Conservation (phyloP, 2,888 invertebrate species). For the Pyrrhia umbra region DNA sequence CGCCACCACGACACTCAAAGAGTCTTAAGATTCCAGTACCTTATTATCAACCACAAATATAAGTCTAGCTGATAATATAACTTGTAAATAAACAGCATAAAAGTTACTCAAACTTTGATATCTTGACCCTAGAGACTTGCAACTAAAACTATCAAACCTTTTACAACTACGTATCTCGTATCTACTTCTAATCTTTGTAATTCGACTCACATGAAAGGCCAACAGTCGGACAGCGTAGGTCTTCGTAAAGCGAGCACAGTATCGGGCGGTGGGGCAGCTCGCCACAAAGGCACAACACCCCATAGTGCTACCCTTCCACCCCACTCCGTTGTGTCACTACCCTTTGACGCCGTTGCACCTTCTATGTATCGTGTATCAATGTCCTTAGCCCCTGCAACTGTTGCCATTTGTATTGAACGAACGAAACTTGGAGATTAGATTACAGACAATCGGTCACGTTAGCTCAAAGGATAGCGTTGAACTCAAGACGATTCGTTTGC, state of each 20-base stretch:
- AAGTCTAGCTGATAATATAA: not conserved
- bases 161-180: conserved; percentile 18
- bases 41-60: not conserved
- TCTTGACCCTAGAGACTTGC: conserved; percentile 6
- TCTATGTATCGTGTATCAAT: conserved; percentile 68
- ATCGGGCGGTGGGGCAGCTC: conserved; percentile 79
- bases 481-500: conserved; percentile 20
- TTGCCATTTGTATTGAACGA: conserved; percentile 37
- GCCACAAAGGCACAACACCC: conserved; percentile 84
- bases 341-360: conserved; percentile 70
- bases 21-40: not conserved
- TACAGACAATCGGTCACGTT: conserved; percentile 32
- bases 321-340: conserved; percentile 78
- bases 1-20: too few relatives aligned
- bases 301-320: conserved; percentile 80
- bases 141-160: conserved; percentile 10
- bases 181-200: conserved; percentile 27
- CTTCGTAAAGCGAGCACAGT: conserved; percentile 79
- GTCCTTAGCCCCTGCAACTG: conserved; percentile 50
- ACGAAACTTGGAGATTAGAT: conserved; percentile 49
- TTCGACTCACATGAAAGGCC: conserved; percentile 81
- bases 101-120: conserved; percentile 17
- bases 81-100: conserved; percentile 3
- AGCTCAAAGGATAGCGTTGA: conserved; percentile 29
- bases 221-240: conserved; percentile 83